These are phyloP conservation scores for Drosophila pseudoobscura DNA, from an alignment of 1,140 invertebrate genomes.

Conservation along the genomic window DNA sequence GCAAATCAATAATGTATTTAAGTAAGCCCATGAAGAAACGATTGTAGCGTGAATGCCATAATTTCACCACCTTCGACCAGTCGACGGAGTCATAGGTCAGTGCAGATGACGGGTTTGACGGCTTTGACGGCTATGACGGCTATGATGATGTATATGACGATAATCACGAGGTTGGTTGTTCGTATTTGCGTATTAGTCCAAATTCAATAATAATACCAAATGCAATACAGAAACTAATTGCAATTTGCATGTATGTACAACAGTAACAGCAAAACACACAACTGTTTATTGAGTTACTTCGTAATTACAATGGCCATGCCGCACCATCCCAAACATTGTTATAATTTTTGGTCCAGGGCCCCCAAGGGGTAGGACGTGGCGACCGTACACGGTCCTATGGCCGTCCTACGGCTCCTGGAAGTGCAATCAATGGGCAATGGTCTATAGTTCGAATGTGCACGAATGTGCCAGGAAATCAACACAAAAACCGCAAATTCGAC, in stretches of 20 bases:
- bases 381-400: neutral
- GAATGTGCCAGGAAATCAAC: conserved; percentile 9
- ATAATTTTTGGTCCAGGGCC: conserved; percentile 8
- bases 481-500: conserved; percentile 51
- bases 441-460: conserved; percentile 10
- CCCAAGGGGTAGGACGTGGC: neutral
- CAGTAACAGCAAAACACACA: conserved; percentile 12
- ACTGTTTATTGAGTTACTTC: conserved; percentile 39
- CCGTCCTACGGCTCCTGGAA: neutral
- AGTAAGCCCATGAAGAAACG: conserved; percentile 3
- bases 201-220: conserved; percentile 44
- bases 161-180: conserved; percentile 7
- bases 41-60: conserved; percentile 1
- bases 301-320: conserved; percentile 38
- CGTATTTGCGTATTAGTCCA: conserved; percentile 36
- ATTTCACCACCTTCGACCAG: conserved; percentile 14
- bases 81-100: conserved; percentile 45
- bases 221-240: conserved; percentile 48
- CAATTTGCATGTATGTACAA: conserved; percentile 24
- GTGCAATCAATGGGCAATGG: conserved; percentile 8
- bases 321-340: conserved; percentile 36
- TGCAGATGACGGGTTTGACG: neutral
- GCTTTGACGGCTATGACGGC: too few relatives aligned
- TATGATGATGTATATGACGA: conserved; percentile 5
- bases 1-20: conserved; percentile 39